Conservation (phyloP, 1,140 invertebrate genomes). For the Drosophila mauritiana region DNA sequence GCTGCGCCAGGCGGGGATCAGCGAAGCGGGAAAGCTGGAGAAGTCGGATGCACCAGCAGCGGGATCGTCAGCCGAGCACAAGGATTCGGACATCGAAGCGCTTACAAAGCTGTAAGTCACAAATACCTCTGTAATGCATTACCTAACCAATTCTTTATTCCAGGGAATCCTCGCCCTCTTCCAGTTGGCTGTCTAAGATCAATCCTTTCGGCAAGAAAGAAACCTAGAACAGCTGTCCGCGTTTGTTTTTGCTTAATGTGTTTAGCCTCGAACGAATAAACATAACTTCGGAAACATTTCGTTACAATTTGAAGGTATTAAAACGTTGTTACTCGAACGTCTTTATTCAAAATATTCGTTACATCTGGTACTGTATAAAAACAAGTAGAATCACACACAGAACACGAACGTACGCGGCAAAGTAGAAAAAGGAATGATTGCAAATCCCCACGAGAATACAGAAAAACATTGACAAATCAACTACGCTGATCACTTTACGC, state of each 20-base stretch:
- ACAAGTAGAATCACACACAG: slow-evolving; percentile 43
- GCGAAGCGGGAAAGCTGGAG: slow-evolving; percentile 71
- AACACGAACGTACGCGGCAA: slow-evolving; percentile 29
- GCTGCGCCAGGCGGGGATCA: slow-evolving; percentile 87
- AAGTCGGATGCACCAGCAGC: slow-evolving; percentile 27
- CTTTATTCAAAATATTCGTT: slow-evolving; percentile 69
- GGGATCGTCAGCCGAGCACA: slow-evolving; percentile 47
- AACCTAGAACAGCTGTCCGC: slow-evolving; percentile 83
- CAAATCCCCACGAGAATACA: slow-evolving; percentile 45
- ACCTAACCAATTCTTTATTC: not conserved
- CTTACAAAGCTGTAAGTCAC: slow-evolving; percentile 75
- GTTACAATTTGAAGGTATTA: not conserved
- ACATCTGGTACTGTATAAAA: slow-evolving; percentile 46
- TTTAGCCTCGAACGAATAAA: slow-evolving; percentile 44
- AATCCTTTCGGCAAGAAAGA: slow-evolving; percentile 90
- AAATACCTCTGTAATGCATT: not conserved
- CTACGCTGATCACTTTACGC: slow-evolving; percentile 45
- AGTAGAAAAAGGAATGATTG: slow-evolving; percentile 70
- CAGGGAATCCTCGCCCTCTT: slow-evolving; percentile 76
- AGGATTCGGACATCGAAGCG: slow-evolving; percentile 74
- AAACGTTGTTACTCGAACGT: slow-evolving; percentile 18
- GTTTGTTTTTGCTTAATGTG: slow-evolving; percentile 55
- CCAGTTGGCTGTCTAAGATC: slow-evolving; percentile 89
- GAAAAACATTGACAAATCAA: slow-evolving; percentile 44
- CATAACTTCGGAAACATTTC: slow-evolving; percentile 36